Evolutionary conservation across 2,888 invertebrate genomes (phyloP).

Genomic region (Lingula anatina): DNA sequence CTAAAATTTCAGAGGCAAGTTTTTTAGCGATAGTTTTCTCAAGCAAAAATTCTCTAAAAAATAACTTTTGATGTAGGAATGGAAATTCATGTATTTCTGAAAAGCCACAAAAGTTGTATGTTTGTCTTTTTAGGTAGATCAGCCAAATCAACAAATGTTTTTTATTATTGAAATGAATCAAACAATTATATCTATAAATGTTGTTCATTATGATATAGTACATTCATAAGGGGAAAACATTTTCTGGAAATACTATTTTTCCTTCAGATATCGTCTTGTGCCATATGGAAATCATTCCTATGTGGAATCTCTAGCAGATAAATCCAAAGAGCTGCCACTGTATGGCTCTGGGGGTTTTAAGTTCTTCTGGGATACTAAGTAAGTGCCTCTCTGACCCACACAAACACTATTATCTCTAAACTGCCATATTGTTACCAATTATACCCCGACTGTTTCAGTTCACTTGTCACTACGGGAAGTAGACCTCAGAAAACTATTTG

Average conservation of each 20-base stretch:
- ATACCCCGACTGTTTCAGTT: background rate
- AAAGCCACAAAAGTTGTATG: too few relatives aligned
- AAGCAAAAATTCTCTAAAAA: background rate
- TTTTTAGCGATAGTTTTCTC: background rate
- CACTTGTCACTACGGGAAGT: too few relatives aligned
- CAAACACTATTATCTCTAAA: background rate
- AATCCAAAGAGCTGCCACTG: slow-evolving; percentile 52
- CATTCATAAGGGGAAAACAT: too few relatives aligned
- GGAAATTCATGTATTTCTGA: too few relatives aligned
- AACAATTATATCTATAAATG: too few relatives aligned
- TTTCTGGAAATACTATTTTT: too few relatives aligned
- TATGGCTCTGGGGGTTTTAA: slow-evolving; percentile 88
- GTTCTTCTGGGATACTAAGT: slow-evolving; percentile 72
- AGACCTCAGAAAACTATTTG: too few relatives aligned
- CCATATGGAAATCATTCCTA: slow-evolving; percentile 97
- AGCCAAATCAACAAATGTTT: too few relatives aligned
- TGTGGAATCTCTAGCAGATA: slow-evolving; percentile 58
- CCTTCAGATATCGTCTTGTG: slow-evolving; percentile 69
- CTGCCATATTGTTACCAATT: background rate
- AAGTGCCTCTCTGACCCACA: too few relatives aligned
- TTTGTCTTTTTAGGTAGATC: too few relatives aligned
- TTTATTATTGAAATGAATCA: too few relatives aligned
- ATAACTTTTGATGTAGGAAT: background rate
- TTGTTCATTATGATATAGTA: too few relatives aligned
- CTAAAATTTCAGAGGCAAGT: slow-evolving; percentile 69